Percentiles rank a stretch among this genome's conserved stretches.
Conservation (phyloP, 1,140 invertebrate genomes). For the Drosophila leontia region DNA sequence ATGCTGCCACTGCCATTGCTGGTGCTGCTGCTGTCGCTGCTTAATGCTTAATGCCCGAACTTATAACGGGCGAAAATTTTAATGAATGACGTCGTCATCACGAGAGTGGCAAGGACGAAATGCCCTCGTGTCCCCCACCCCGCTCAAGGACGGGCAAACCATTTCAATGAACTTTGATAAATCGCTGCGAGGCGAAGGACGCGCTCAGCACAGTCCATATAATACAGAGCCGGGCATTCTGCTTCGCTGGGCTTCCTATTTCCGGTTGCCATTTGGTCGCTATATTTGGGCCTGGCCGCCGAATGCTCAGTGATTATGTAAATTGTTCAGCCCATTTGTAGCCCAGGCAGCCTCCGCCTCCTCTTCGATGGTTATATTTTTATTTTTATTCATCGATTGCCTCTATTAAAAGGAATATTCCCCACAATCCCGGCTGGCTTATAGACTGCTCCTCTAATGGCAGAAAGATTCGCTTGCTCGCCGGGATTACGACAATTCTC, state of each 20-base stretch:
- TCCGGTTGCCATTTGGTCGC: conserved; percentile 68
- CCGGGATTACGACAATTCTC: not conserved
- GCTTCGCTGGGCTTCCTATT: conserved; percentile 70
- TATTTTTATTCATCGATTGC: conserved; percentile 58
- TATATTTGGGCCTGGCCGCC: conserved; percentile 64
- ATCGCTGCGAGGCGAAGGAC: conserved; percentile 59
- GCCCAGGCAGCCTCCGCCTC: conserved; percentile 37
- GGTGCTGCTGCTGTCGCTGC: conserved; percentile 10
- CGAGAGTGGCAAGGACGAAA: conserved; percentile 44
- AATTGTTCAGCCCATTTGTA: conserved; percentile 58
- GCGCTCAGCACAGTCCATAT: conserved; percentile 19
- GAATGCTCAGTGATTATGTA: conserved; percentile 71
- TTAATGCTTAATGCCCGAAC: conserved; percentile 78
- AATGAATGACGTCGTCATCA: conserved; percentile 80
- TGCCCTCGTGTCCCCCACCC: not conserved
- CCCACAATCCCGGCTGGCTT: conserved; percentile 25
- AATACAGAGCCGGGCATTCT: conserved; percentile 58
- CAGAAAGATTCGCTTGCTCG: not conserved
- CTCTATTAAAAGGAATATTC: conserved; percentile 53
- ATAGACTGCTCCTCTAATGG: not conserved
- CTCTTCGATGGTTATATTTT: conserved; percentile 27
- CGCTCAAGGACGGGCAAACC: conserved; percentile 64
- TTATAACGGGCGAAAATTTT: conserved; percentile 77
- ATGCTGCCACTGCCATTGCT: conserved; percentile 35
- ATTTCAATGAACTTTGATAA: conserved; percentile 83